These are phyloP conservation scores for Hippolais icterina DNA, from an alignment of 2,113 vertebrate species.

Conservation along the genomic window DNA sequence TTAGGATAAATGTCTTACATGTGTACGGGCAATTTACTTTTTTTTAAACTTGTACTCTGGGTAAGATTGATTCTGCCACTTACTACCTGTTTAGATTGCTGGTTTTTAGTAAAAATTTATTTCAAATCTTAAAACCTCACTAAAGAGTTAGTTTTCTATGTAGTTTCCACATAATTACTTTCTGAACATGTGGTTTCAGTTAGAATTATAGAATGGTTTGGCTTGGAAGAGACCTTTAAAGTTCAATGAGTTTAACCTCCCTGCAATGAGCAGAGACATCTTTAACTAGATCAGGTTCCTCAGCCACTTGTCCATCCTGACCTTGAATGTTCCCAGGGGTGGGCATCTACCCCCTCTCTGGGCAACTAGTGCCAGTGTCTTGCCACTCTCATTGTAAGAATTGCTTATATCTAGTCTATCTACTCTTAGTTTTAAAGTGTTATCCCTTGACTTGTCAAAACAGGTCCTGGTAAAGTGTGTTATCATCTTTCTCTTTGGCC, in stretches of 20 bases:
- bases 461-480: not conserved
- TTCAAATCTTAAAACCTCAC: not conserved
- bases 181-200: not conserved
- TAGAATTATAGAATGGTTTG: not conserved
- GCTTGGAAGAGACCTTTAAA: not conserved
- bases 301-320: not conserved
- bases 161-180: not conserved
- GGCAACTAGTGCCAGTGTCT: not conserved
- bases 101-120: not conserved
- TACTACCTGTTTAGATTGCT: not conserved
- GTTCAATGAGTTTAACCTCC: not conserved
- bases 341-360: not conserved
- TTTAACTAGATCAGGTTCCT: not conserved
- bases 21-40: not conserved
- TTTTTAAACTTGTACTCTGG: not conserved
- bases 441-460: not conserved
- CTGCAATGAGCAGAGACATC: not conserved
- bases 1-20: not conserved
- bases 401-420: not conserved
- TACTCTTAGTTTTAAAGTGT: not conserved
- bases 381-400: not conserved
- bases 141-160: not conserved
- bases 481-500: not conserved
- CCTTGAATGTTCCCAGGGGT: not conserved
- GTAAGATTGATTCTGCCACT: not conserved